Evolutionary conservation across 2,797 vertebrate genomes (phyloP), one percentile per base, ranked within the genome.

Genomic region (Chromobotia macracanthus): DNA sequence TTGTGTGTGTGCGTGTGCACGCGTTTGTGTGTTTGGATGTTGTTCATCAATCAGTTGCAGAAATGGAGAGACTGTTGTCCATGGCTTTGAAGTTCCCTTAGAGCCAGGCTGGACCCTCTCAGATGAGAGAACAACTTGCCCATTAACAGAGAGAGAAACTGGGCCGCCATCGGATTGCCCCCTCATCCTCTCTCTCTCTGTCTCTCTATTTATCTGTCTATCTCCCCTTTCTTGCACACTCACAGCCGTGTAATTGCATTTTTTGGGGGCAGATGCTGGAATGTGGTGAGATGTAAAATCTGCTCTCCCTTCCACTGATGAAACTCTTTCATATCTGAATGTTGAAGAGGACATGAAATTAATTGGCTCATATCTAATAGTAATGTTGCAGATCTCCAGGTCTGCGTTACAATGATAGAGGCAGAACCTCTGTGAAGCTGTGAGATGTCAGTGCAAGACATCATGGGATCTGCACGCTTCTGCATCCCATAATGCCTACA

Each of bases 231-330:
- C 79, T 80, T 70, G 75, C 84, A 82, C 72, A 48, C 78, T 77
- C 82, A 83, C 82, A 75, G 79, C 89, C 87, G 87, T 90, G 91
- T 93, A 93, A 94, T 93, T 93, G 91, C 90, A 88, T 93, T 92
- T 92, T 88, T 88, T 78, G 87, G 68, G 81, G 88, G 86, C 87
- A 88, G 86, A 91, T 88, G 87, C 85, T 88, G 85, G 76, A 89
- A 86, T 83, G 81, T 81, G 50, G 80, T 73, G 87, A 90, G 90
- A 90, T 91, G 82, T 84, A 80, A 86, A 90, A 90, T 87, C 4
- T 41, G 48, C 56, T 85, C 85, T 87, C 84, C 51, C 84, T 85
- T 86, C 86, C 84, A 88, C 84, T 81, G 75, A 50, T 84, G 80
- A 83, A 69, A 89, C 82, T 87, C 86, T 85, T 87, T 90, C 89